Evolutionary conservation across 2,797 vertebrate genomes (phyloP).

Genomic region (Alcedo atthis): DNA sequence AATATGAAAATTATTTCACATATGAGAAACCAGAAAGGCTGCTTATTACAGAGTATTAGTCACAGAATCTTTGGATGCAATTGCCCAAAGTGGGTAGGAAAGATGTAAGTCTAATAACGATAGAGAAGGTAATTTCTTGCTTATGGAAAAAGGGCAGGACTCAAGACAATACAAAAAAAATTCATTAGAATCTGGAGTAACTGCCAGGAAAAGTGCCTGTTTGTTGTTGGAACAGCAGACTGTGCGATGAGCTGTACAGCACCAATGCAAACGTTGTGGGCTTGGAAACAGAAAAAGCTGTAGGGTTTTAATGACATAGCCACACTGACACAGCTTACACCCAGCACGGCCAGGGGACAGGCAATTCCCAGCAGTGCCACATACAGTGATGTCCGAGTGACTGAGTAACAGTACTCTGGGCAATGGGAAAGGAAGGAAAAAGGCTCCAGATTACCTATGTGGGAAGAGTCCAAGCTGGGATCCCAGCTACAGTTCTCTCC

Average conservation of each 20-base stretch:
- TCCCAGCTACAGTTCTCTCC: accelerated
- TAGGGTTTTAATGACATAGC: background rate
- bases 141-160: background rate
- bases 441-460: background rate
- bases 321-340: background rate
- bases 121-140: background rate
- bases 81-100: background rate
- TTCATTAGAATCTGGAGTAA: background rate
- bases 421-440: background rate
- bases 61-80: background rate
- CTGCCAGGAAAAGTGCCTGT: background rate
- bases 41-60: background rate
- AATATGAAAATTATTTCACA: background rate
- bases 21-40: background rate
- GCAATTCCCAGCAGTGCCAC: background rate
- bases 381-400: background rate
- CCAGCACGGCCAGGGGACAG: background rate
- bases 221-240: background rate
- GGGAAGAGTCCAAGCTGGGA: background rate
- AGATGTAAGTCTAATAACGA: background rate
- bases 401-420: background rate
- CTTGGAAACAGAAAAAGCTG: background rate
- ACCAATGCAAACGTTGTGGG: background rate
- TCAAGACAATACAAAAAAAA: background rate
- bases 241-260: background rate